Conservation (phyloP, 2,888 invertebrate genomes). For the Callyntrura guangdongensis region DNA sequence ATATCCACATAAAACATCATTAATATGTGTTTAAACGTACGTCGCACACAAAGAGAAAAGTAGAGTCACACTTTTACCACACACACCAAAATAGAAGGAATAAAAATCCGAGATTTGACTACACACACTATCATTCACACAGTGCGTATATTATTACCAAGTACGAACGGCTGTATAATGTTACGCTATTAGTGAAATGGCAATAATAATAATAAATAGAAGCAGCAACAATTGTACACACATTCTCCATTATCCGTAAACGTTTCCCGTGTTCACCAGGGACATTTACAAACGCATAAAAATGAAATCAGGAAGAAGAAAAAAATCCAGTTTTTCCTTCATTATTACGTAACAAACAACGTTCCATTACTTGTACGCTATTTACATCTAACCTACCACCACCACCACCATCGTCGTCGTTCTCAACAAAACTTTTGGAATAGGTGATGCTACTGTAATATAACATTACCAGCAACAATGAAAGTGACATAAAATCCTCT, state of each 20-base stretch:
- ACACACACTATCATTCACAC: no score
- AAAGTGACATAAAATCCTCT: slow-evolving; percentile 48
- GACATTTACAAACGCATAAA: slow-evolving; percentile 67
- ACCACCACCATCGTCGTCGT: neutral
- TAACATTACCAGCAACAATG: slow-evolving; percentile 47
- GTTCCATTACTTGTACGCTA: neutral
- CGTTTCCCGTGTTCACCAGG: slow-evolving; percentile 77
- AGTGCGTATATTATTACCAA: neutral
- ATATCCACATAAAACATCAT: slow-evolving; percentile 48
- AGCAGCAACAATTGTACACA: slow-evolving; percentile 61
- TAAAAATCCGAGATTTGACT: slow-evolving; percentile 12
- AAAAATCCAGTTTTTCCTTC: slow-evolving; percentile 58
- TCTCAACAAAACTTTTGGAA: neutral
- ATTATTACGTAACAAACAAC: slow-evolving; percentile 41
- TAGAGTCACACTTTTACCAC: slow-evolving; percentile 75
- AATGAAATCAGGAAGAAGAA: slow-evolving; percentile 36
- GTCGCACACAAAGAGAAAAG: slow-evolving; percentile 57
- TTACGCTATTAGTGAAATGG: slow-evolving; percentile 15
- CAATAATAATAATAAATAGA: slow-evolving; percentile 43
- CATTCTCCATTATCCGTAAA: slow-evolving; percentile 77
- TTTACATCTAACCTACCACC: neutral
- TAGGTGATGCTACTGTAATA: slow-evolving; percentile 37
- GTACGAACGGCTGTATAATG: neutral
- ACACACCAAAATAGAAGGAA: slow-evolving; percentile 44
- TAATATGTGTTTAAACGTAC: slow-evolving; percentile 54